Evolutionary conservation across 2,888 invertebrate genomes (phyloP).

Genomic region (Synanthedon formicaeformis): DNA sequence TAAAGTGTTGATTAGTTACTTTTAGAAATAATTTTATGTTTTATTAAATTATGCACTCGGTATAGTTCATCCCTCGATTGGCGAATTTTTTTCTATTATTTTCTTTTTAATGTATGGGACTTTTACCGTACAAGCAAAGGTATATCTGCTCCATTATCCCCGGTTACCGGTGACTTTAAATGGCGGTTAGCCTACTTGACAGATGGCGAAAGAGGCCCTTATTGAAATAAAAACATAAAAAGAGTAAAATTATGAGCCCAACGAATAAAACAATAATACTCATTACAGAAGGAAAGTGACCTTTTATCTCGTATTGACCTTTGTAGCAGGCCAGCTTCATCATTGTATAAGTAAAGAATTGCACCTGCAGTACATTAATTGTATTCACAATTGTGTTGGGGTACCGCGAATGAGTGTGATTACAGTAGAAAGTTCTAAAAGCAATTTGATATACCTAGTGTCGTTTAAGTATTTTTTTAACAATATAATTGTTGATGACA

Average conservation of each 20-base stretch:
- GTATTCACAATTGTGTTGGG: not conserved
- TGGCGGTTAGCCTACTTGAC: too few species aligned
- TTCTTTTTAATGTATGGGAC: too few species aligned
- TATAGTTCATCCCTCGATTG: too few species aligned
- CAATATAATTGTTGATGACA: too few species aligned
- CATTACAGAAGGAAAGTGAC: not conserved
- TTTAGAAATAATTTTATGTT: too few species aligned
- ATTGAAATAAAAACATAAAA: not conserved
- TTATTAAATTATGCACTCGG: too few species aligned
- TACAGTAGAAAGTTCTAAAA: not conserved
- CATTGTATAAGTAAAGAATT: not conserved
- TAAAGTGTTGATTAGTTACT: too few species aligned
- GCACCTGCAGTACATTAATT: not conserved
- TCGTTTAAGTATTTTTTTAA: not conserved
- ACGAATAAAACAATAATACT: not conserved
- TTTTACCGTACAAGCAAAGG: too few species aligned
- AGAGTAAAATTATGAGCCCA: not conserved
- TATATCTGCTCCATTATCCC: too few species aligned
- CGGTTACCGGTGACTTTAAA: too few species aligned
- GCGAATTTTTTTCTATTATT: too few species aligned
- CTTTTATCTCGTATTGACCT: not conserved
- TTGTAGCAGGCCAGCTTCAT: not conserved
- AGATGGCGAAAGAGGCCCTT: too few species aligned
- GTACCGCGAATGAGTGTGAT: not conserved
- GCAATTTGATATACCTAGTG: not conserved